Percentiles rank a stretch among this genome's conserved stretches.
Conservation (phyloP, 2,113 vertebrate species). For the Polyodon spathula region DNA sequence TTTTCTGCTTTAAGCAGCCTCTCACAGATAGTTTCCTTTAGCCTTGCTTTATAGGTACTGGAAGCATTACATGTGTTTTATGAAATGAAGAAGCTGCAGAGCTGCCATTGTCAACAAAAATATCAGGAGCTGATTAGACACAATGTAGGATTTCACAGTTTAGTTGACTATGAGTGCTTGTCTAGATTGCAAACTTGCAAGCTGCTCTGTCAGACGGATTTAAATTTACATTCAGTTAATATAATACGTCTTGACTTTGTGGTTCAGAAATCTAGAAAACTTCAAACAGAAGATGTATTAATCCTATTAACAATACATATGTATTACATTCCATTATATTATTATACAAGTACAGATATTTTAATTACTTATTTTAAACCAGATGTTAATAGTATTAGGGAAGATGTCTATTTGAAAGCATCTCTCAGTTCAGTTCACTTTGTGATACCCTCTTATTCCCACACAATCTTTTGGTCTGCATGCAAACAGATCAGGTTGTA, state of each 20-base stretch:
- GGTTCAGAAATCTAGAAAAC: neutral
- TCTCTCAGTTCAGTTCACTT: too few species aligned
- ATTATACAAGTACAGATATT: too few species aligned
- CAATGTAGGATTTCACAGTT: neutral
- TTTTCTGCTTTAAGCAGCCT: constrained; percentile 23
- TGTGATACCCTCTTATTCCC: too few species aligned
- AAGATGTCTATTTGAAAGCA: too few species aligned
- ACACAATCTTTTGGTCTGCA: too few species aligned
- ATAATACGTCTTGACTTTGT: neutral
- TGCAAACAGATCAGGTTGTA: too few species aligned
- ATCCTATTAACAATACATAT: too few species aligned
- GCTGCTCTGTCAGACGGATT: neutral
- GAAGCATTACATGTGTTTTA: constrained; percentile 22
- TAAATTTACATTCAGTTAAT: neutral
- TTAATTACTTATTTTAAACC: too few species aligned
- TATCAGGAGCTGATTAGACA: constrained; percentile 11
- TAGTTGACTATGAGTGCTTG: constrained; percentile 12
- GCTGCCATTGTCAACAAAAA: constrained; percentile 8
- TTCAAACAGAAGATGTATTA: neutral
- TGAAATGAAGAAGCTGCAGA: constrained; percentile 21
- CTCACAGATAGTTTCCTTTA: constrained; percentile 29
- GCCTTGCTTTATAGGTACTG: constrained; percentile 6
- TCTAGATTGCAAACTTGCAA: neutral
- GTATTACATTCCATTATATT: too few species aligned
- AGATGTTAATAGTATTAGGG: too few species aligned